Percentiles rank a stretch among this genome's conserved stretches.
phyloP scores from a whole-genome alignment of 2,888 invertebrate genomes.

The Caenorhabditis drosophilae region DNA sequence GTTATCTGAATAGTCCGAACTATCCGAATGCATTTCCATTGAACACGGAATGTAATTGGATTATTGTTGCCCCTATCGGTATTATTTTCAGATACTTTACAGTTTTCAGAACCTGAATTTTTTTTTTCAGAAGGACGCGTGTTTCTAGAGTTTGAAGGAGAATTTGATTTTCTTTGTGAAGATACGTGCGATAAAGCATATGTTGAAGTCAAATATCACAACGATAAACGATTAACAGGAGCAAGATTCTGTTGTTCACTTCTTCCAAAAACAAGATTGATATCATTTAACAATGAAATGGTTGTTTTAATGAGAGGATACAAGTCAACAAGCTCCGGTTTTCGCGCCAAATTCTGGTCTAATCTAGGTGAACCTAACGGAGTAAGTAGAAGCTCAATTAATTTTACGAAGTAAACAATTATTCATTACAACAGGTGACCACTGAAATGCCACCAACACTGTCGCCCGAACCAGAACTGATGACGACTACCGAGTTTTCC shows the following conservation, averaged over 20 bases:
- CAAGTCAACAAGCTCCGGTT: conserved; percentile 49
- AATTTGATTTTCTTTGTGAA: conserved; percentile 64
- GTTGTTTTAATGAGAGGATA: conserved; percentile 59
- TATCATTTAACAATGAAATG: conserved; percentile 59
- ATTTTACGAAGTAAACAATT: not conserved
- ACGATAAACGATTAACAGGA: conserved; percentile 64
- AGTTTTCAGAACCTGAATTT: not conserved
- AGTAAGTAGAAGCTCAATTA: conserved; percentile 1
- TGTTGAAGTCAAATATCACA: conserved; percentile 65
- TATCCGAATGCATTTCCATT: conserved; percentile 53
- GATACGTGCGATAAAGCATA: conserved; percentile 67
- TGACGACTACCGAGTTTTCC: conserved; percentile 2
- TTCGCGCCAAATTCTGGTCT: conserved; percentile 60
- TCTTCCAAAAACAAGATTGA: conserved; percentile 50
- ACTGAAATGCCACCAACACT: conserved; percentile 20
- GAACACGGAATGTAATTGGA: conserved; percentile 63
- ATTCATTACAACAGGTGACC: conserved; percentile 3
- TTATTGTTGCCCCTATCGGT: conserved; percentile 53
- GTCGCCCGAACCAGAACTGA: not conserved
- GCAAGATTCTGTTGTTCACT: conserved; percentile 65
- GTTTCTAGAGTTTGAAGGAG: conserved; percentile 57
- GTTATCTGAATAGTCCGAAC: conserved; percentile 51
- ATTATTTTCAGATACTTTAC: not conserved
- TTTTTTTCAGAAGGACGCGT: conserved; percentile 39
- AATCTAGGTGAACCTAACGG: conserved; percentile 40